Conservation (phyloP, 2,888 invertebrate genomes). For the Cryptocheilus praepositus region DNA sequence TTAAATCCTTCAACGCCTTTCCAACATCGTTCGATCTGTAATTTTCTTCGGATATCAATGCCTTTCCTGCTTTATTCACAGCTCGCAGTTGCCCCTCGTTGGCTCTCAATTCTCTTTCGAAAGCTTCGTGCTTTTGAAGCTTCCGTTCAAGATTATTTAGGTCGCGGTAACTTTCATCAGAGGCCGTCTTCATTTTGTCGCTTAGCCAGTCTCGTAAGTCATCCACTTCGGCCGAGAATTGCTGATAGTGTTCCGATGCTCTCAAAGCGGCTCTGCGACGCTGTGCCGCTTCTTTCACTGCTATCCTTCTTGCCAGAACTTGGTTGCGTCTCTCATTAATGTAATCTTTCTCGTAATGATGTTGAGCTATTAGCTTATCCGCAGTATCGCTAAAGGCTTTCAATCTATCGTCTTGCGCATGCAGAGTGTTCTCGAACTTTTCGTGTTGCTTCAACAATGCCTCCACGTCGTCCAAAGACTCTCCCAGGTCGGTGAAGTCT, state of each 20-base stretch:
- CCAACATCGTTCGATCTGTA: constrained; percentile 84
- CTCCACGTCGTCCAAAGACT: constrained; percentile 93
- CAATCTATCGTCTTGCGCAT: constrained; percentile 94
- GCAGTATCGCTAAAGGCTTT: constrained; percentile 90
- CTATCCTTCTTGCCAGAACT: constrained; percentile 84
- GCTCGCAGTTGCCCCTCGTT: constrained; percentile 94
- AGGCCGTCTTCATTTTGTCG: constrained; percentile 93
- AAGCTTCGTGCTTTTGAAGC: constrained; percentile 96
- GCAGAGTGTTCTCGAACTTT: constrained; percentile 93
- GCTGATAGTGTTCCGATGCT: constrained; percentile 92
- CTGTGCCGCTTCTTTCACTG: constrained; percentile 85
- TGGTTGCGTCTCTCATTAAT: constrained; percentile 84
- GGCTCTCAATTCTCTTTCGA: constrained; percentile 94
- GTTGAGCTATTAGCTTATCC: constrained; percentile 84
- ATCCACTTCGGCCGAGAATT: constrained; percentile 94
- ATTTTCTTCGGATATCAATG: constrained; percentile 83
- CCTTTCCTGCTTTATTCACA: constrained; percentile 88
- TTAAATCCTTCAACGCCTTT: constrained; percentile 81
- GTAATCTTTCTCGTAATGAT: constrained; percentile 87
- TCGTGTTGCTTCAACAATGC: constrained; percentile 94
- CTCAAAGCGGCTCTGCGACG: constrained; percentile 85
- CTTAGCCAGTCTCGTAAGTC: constrained; percentile 93
- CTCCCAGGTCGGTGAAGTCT: constrained; percentile 90
- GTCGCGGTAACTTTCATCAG: constrained; percentile 95
- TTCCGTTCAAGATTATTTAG: constrained; percentile 92